phyloP scores from a whole-genome alignment of 1,140 invertebrate species.

The Pseudomyrmex flavicornis region DNA sequence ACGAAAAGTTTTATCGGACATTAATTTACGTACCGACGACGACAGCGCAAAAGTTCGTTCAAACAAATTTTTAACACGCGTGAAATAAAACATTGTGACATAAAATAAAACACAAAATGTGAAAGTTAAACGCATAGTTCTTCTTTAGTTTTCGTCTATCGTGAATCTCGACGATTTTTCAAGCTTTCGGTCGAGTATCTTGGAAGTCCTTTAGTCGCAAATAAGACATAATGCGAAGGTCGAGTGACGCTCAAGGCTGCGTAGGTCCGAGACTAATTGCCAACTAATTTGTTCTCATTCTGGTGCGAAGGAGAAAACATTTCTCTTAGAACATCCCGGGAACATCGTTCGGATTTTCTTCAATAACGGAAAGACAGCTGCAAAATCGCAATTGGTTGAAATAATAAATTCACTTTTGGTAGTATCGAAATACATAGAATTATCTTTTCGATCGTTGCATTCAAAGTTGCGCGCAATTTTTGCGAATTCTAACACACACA shows the following conservation, averaged over 20 bases:
- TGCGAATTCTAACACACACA: background rate
- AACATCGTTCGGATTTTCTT: conserved; percentile 10
- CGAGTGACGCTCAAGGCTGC: conserved; percentile 69
- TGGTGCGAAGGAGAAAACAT: conserved; percentile 33
- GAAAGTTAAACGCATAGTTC: background rate
- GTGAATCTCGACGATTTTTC: conserved; percentile 19
- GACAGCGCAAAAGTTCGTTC: background rate
- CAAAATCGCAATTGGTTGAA: conserved; percentile 14
- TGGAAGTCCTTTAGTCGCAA: conserved; percentile 19
- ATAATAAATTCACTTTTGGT: conserved; percentile 40
- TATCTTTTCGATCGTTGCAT: conserved; percentile 23
- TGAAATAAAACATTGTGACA: background rate
- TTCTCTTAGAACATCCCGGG: conserved; percentile 8
- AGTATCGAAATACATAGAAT: conserved; percentile 24
- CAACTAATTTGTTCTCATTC: conserved; percentile 73
- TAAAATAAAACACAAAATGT: background rate
- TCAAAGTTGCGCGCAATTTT: background rate
- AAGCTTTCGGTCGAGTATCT: background rate
- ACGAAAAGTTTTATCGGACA: conserved; percentile 13
- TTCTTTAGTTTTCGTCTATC: background rate
- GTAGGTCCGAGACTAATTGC: conserved; percentile 72
- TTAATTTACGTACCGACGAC: conserved; percentile 8
- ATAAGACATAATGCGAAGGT: conserved; percentile 62
- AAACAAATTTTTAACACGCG: background rate
- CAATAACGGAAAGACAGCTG: conserved; percentile 23